These are phyloP conservation scores for Allobates femoralis DNA, from an alignment of 2,797 vertebrate genomes.

Conservation along the genomic window DNA sequence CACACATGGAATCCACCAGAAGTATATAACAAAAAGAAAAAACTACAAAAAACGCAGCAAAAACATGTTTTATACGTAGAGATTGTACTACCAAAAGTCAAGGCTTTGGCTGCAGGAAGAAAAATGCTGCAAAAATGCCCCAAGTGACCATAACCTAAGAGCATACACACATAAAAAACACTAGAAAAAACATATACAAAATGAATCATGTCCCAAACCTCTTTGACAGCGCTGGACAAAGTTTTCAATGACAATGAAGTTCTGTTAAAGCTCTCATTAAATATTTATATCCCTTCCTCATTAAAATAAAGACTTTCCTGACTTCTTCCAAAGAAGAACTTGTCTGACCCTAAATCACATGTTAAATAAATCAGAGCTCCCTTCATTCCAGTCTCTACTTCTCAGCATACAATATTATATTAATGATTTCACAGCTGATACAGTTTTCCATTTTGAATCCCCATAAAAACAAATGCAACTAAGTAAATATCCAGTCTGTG, in stretches of 20 bases:
- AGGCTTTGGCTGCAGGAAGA: too few relatives aligned
- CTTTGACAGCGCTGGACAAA: not conserved
- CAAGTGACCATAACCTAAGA: too few relatives aligned
- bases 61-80: too few relatives aligned
- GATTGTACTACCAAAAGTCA: too few relatives aligned
- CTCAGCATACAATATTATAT: not conserved
- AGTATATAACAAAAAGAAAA: too few relatives aligned
- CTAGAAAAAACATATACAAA: too few relatives aligned
- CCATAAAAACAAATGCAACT: not conserved
- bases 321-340: not conserved
- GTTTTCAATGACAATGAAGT: conserved; percentile 7
- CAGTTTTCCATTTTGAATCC: not conserved
- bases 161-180: too few relatives aligned
- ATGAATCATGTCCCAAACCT: too few relatives aligned
- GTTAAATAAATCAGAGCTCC: conserved; percentile 11
- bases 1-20: too few relatives aligned
- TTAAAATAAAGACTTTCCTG: conserved; percentile 14
- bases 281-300: conserved; percentile 2
- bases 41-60: too few relatives aligned
- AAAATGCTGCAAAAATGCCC: too few relatives aligned
- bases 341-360: not conserved
- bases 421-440: not conserved
- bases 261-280: conserved; percentile 2
- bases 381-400: not conserved
- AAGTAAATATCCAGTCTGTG: too few relatives aligned